phyloP scores from a whole-genome alignment of 2,797 vertebrate genomes.

The Eulemur coronatus region DNA sequence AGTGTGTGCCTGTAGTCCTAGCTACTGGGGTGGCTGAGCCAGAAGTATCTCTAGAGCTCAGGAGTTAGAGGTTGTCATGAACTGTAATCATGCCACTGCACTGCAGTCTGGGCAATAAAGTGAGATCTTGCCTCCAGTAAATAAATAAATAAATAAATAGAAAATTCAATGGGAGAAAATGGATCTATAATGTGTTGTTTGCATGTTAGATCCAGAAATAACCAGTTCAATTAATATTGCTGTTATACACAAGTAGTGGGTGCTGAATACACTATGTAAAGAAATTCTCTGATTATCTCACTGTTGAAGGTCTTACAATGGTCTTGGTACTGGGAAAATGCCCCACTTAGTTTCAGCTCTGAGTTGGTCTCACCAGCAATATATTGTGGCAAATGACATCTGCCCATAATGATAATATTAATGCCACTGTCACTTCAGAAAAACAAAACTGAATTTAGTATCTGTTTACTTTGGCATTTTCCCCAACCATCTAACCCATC shows the following conservation, averaged over 20 bases:
- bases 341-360: neutral
- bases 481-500: neutral
- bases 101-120: neutral
- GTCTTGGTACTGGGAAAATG: constrained; percentile 15
- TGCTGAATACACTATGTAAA: neutral
- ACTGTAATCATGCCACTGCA: neutral
- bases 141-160: neutral
- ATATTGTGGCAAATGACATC: neutral
- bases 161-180: neutral
- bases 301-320: neutral
- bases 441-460: neutral
- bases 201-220: neutral
- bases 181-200: neutral
- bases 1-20: neutral
- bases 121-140: neutral
- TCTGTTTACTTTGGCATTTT: neutral
- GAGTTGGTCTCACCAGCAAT: neutral
- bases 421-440: neutral
- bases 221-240: neutral
- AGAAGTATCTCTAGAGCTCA: neutral
- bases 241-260: neutral
- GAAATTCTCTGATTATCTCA: neutral
- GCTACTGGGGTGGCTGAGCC: neutral
- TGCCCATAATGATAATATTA: neutral
- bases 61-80: neutral